A percentile compares a stretch with the other conserved stretches of the same genome.
phyloP scores from a whole-genome alignment of 2,888 invertebrate genomes.

The Xestia rhomboidea region DNA sequence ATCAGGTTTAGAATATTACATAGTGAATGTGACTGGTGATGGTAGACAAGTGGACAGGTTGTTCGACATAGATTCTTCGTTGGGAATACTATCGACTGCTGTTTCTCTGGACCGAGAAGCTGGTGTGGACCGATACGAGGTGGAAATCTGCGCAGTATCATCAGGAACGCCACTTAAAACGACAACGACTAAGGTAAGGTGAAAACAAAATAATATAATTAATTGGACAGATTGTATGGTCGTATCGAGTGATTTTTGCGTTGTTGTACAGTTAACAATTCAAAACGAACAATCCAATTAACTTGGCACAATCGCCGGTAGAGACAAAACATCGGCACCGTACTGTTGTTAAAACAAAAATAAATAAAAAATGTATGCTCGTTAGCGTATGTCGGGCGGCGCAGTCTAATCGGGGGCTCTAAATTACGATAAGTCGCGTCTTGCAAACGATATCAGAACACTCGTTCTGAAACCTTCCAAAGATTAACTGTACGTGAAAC shows the following conservation, averaged over 20 bases:
- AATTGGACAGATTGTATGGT: conserved; percentile 69
- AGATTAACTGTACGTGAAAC: conserved; percentile 83
- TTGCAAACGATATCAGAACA: conserved; percentile 86
- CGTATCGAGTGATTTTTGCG: conserved; percentile 70
- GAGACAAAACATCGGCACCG: conserved; percentile 87
- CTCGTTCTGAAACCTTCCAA: conserved; percentile 84
- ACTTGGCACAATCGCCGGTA: conserved; percentile 84
- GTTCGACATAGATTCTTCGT: conserved; percentile 97
- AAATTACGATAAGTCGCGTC: conserved; percentile 89
- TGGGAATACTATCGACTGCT: conserved; percentile 96
- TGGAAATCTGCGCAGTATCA: conserved; percentile 96
- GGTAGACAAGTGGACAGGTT: conserved; percentile 95
- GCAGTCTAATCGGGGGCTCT: conserved; percentile 88
- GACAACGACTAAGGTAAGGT: conserved; percentile 95
- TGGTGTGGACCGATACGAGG: conserved; percentile 95
- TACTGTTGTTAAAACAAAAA: conserved; percentile 86
- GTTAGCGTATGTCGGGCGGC: conserved; percentile 87
- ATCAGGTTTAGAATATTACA: conserved; percentile 95
- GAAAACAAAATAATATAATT: conserved; percentile 62
- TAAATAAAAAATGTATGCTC: conserved; percentile 87
- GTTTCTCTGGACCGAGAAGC: conserved; percentile 95
- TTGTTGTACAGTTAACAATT: conserved; percentile 74
- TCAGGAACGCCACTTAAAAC: conserved; percentile 93
- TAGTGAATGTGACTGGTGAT: conserved; percentile 95
- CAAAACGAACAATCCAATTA: conserved; percentile 85